Conservation (phyloP, 1,140 invertebrate species). For the Plectrocnemia conspersa region DNA sequence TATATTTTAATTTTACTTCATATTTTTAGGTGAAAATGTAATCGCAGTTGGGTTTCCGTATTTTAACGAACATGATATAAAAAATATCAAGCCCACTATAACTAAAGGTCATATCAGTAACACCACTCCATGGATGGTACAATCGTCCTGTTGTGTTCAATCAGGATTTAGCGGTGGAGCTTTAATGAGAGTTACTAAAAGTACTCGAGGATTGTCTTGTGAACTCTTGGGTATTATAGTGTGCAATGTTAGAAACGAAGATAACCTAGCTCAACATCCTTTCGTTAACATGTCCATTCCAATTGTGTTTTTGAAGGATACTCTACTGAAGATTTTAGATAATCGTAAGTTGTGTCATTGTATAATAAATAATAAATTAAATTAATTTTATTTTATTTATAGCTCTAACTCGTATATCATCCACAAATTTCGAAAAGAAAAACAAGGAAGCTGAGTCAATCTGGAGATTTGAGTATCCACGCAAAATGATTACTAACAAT, state of each 20-base stretch:
- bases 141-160: constrained; percentile 57
- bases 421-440: too few species aligned
- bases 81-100: constrained; percentile 47
- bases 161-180: constrained; percentile 58
- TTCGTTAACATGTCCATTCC: constrained; percentile 57
- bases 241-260: constrained; percentile 48
- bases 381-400: too few species aligned
- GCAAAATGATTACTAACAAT: too few species aligned
- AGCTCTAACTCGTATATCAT: too few species aligned
- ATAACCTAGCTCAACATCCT: constrained; percentile 45
- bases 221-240: constrained; percentile 53
- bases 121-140: constrained; percentile 49
- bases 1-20: too few species aligned
- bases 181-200: constrained; percentile 43
- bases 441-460: too few species aligned
- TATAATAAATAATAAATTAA: too few species aligned
- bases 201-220: constrained; percentile 33
- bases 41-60: constrained; percentile 55
- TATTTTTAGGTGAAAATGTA: constrained; percentile 49
- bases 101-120: constrained; percentile 52
- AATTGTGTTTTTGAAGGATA: constrained; percentile 39
- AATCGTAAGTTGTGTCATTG: too few species aligned
- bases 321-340: constrained; percentile 42
- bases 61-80: constrained; percentile 45
- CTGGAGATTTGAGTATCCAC: too few species aligned